These are phyloP conservation scores for Passer domesticus DNA, from an alignment of 2,113 vertebrate genomes.

Conservation along the genomic window DNA sequence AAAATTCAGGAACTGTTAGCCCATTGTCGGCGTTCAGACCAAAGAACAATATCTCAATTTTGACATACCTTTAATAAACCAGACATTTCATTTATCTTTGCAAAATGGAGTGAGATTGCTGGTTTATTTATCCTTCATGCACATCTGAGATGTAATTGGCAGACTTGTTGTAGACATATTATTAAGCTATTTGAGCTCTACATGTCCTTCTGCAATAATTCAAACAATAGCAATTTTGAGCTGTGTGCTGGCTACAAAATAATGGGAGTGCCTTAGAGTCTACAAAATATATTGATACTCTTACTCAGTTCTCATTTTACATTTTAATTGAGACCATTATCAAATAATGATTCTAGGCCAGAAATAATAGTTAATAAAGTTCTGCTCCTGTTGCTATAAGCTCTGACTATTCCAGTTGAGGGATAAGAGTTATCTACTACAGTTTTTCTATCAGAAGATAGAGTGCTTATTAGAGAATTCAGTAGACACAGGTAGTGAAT, in stretches of 20 bases:
- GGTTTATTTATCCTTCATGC: not conserved
- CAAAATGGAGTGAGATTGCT: not conserved
- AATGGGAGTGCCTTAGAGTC: not conserved
- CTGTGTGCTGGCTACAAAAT: not conserved
- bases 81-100: conserved; percentile 16
- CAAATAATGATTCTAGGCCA: conserved; percentile 3
- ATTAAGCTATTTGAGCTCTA: conserved; percentile 24
- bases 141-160: conserved; percentile 15
- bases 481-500: not conserved
- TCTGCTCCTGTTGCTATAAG: not conserved
- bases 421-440: not conserved
- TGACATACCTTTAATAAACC: conserved; percentile 18
- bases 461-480: not conserved
- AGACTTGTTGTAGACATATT: not conserved
- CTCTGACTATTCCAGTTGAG: not conserved
- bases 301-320: not conserved
- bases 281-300: not conserved
- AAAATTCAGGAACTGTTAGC: not conserved
- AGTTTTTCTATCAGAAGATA: not conserved
- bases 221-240: not conserved
- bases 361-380: conserved; percentile 7
- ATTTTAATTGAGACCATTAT: conserved; percentile 35
- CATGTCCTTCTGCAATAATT: not conserved
- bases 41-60: not conserved
- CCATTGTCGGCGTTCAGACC: not conserved